Evolutionary conservation across 2,797 vertebrate species (phyloP), one percentile per base, ranked within the genome.

Genomic region (Trachurus trachurus): DNA sequence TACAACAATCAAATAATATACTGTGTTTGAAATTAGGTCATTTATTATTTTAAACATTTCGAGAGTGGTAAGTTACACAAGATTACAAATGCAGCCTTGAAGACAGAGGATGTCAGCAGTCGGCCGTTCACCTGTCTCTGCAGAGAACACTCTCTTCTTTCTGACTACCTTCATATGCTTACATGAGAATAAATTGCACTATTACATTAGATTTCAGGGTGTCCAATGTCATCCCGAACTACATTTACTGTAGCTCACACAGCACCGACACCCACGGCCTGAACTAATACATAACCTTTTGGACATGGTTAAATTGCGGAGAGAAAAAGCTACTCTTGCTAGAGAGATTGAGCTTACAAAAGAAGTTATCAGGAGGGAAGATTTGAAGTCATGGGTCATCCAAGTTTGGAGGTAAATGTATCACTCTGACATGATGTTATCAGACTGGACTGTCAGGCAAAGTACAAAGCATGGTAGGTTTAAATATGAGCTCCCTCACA

Each of bases 111-210:
- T 71, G n/a, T n/a, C n/a, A n/a, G n/a, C n/a, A n/a, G n/a, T n/a
- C n/a, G n/a, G n/a, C n/a, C n/a, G n/a, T n/a, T n/a, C n/a, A 50
- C 60, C 53, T 68, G 12, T 42, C 56, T 45, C 56, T 67, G 64
- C 10, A 45, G 22, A 19, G 77, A 63, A 60, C 63, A 66, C 15
- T 17, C 7, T 52, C 42, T 42, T 31, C 19, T 39, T 54, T 59
- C 26, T 40, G 54, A 58, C 13, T 62, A 0, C 47, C 45, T 57
- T 64, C 9, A 16, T 22, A 13, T 6, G 44, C 26, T 29, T 53
- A 12, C 10, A 44, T 49, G 2, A 65, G n/a, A 62, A n/a, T 31
- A 8, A 66, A 44, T 7, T 29, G 3, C 17, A 12, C 31, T 12
- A 16, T 50, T 65, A 54, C 12, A 13, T 57, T 45, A 29, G 9